Evolutionary conservation across 2,888 invertebrate genomes (phyloP).

Genomic region (Meiosimyza platycephala): DNA sequence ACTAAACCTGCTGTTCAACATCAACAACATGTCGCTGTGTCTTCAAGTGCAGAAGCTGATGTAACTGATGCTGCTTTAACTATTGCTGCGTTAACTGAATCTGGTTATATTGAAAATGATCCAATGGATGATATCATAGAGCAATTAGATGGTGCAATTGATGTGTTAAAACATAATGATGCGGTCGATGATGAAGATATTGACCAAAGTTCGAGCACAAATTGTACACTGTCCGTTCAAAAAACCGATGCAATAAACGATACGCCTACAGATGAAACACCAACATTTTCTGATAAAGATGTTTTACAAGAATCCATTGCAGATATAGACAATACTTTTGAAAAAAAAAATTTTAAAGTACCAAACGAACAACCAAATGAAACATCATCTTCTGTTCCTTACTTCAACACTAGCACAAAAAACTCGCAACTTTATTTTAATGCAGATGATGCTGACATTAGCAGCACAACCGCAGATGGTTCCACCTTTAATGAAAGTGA

Average conservation of each 20-base stretch:
- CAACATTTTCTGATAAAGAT: neutral
- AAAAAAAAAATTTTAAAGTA: too few relatives aligned
- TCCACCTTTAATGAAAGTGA: neutral
- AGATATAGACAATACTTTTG: neutral
- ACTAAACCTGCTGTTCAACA: conserved; percentile 46
- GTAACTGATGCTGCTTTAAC: conserved; percentile 44
- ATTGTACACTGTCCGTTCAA: conserved; percentile 34
- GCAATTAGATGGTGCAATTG: conserved; percentile 62
- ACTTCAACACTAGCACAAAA: neutral
- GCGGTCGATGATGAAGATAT: conserved; percentile 44
- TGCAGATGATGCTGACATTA: conserved; percentile 51
- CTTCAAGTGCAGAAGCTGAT: conserved; percentile 37
- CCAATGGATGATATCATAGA: conserved; percentile 64
- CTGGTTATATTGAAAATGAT: conserved; percentile 53
- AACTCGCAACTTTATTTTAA: neutral
- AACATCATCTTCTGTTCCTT: conserved; percentile 4
- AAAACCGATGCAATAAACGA: conserved; percentile 5
- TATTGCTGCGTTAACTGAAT: conserved; percentile 50
- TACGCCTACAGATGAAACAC: conserved; percentile 9
- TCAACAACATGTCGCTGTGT: conserved; percentile 41
- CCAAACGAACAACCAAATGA: conserved; percentile 1
- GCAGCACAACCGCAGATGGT: conserved; percentile 46
- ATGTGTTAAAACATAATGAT: conserved; percentile 43
- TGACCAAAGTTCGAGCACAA: conserved; percentile 22
- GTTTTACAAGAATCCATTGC: neutral